Evolutionary conservation across 2,113 vertebrate genomes (phyloP).

Genomic region (Pomatorhinus ruficollis): DNA sequence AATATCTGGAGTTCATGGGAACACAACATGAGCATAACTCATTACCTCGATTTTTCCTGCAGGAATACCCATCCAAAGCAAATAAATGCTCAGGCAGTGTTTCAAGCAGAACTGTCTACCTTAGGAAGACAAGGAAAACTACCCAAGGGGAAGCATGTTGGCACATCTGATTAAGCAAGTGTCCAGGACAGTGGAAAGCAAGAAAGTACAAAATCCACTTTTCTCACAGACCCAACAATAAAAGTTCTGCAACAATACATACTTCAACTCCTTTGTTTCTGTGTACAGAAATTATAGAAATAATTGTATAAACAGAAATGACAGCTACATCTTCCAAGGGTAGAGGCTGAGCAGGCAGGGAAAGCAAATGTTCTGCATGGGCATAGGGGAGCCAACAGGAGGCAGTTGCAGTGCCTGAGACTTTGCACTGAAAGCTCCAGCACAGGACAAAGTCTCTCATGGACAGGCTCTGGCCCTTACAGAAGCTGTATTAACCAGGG

Average conservation of each 20-base stretch:
- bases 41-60: fast-evolving
- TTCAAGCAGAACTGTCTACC: not conserved
- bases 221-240: not conserved
- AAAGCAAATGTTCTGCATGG: not conserved
- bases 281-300: not conserved
- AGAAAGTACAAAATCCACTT: not conserved
- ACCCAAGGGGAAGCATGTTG: not conserved
- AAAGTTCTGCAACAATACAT: not conserved
- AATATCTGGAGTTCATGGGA: not conserved
- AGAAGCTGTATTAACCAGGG: not conserved
- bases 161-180: not conserved
- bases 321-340: not conserved
- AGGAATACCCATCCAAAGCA: not conserved
- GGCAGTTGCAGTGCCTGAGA: not conserved
- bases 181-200: not conserved
- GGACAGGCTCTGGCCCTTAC: not conserved
- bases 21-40: not conserved
- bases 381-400: not conserved
- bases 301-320: not conserved
- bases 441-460: not conserved
- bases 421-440: not conserved
- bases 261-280: not conserved
- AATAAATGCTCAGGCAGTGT: not conserved
- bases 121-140: not conserved
- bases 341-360: not conserved